Conservation (phyloP, 2,888 invertebrate genomes). For the Girardia tigrina region DNA sequence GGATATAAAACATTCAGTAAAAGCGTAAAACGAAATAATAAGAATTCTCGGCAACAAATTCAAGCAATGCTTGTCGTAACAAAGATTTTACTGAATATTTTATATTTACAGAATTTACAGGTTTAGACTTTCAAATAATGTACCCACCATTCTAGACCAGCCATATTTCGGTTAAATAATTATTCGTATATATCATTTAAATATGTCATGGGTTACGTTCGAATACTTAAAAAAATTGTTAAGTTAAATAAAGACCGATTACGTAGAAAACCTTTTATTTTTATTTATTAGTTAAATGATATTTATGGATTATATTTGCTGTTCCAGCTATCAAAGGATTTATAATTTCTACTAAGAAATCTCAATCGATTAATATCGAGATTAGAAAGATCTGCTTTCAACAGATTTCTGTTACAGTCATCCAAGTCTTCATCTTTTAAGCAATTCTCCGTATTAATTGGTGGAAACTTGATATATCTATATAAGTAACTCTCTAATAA, state of each 20-base stretch:
- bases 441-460: conserved; percentile 6
- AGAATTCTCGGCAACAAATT: too few relatives aligned
- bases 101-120: too few relatives aligned
- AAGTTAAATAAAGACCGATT: background rate
- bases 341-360: conserved; percentile 13
- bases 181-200: too few relatives aligned
- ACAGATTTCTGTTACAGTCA: conserved; percentile 11
- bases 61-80: too few relatives aligned
- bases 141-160: too few relatives aligned
- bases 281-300: background rate
- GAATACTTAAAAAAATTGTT: background rate
- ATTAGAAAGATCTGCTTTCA: background rate
- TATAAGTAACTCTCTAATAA: background rate
- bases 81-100: too few relatives aligned
- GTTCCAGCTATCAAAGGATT: conserved; percentile 16
- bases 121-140: too few relatives aligned
- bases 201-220: too few relatives aligned
- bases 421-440: background rate
- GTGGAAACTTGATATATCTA: background rate
- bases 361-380: background rate
- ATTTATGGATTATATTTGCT: background rate
- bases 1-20: too few relatives aligned
- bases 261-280: background rate
- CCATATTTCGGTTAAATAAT: too few relatives aligned
- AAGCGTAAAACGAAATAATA: too few relatives aligned